Evolutionary conservation across 2,113 vertebrate genomes (phyloP).

Genomic region (Laticauda colubrina): DNA sequence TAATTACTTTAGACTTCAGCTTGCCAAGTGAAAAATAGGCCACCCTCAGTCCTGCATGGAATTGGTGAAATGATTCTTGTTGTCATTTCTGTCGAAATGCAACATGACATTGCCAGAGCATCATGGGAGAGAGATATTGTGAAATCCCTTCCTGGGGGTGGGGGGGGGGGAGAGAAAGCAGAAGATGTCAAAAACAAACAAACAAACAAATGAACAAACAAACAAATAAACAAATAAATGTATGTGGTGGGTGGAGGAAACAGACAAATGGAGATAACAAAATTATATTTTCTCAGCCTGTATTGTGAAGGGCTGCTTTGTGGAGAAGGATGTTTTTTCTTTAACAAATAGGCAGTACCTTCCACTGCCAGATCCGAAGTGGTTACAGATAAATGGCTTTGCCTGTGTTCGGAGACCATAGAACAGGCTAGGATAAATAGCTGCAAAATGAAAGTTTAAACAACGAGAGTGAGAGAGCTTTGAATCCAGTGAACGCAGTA

Average conservation of each 20-base stretch:
- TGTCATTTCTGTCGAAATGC: constrained; percentile 79
- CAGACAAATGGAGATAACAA: constrained; percentile 53
- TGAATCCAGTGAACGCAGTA: constrained; percentile 54
- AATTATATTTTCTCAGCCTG: constrained; percentile 72
- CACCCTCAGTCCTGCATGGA: constrained; percentile 70
- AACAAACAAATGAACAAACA: not conserved
- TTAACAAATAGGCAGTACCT: constrained; percentile 54
- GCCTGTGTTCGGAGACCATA: constrained; percentile 54
- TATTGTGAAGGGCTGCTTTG: constrained; percentile 69
- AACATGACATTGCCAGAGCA: constrained; percentile 77
- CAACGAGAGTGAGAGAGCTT: constrained; percentile 27
- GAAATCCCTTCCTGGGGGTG: constrained; percentile 75
- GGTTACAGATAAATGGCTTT: constrained; percentile 37
- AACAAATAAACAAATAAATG: not conserved
- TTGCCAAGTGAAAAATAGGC: constrained; percentile 81
- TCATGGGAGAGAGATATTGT: constrained; percentile 77
- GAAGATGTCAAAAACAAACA: constrained; percentile 48
- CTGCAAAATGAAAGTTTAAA: constrained; percentile 36
- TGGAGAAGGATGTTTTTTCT: constrained; percentile 62
- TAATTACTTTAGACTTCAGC: constrained; percentile 83
- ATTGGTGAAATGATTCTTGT: constrained; percentile 78
- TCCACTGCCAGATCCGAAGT: constrained; percentile 29
- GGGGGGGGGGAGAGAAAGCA: constrained; percentile 75
- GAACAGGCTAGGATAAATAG: constrained; percentile 53
- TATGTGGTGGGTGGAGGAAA: not conserved